Conservation (phyloP, 92 coral and sea anemone genomes). For the Palythoa grandiflora region DNA sequence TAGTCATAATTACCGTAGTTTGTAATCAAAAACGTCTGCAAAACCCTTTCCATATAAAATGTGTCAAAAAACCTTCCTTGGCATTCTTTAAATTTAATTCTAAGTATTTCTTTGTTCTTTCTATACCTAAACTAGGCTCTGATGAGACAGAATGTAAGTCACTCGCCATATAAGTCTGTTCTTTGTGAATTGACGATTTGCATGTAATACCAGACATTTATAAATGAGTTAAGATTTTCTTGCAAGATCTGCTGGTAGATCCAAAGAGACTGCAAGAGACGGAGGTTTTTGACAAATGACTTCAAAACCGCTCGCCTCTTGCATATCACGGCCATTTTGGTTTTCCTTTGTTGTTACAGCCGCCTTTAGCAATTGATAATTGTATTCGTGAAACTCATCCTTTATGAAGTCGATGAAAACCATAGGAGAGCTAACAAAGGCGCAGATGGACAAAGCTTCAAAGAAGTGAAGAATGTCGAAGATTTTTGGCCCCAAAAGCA, state of each 20-base stretch:
- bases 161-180: too few species aligned
- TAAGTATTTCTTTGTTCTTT: too few species aligned
- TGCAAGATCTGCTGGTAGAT: background rate
- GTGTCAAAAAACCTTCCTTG: too few species aligned
- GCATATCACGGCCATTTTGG: background rate
- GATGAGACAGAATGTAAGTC: too few species aligned
- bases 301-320: background rate
- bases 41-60: too few species aligned
- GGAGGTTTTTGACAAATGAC: conserved; percentile 20
- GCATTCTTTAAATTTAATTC: too few species aligned
- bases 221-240: background rate
- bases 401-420: conserved; percentile 16
- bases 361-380: background rate
- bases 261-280: conserved; percentile 11
- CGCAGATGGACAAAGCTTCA: conserved; percentile 7
- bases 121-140: too few species aligned
- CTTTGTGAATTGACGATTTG: too few species aligned
- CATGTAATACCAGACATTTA: background rate
- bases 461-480: conserved; percentile 23
- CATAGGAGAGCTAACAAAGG: conserved; percentile 14
- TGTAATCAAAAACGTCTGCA: too few species aligned
- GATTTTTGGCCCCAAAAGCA: background rate
- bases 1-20: too few species aligned
- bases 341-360: background rate
- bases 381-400: conserved; percentile 8